Evolutionary conservation across 2,113 vertebrate species (phyloP), one percentile per base, ranked within the genome.

Genomic region (Eonycteris spelaea): DNA sequence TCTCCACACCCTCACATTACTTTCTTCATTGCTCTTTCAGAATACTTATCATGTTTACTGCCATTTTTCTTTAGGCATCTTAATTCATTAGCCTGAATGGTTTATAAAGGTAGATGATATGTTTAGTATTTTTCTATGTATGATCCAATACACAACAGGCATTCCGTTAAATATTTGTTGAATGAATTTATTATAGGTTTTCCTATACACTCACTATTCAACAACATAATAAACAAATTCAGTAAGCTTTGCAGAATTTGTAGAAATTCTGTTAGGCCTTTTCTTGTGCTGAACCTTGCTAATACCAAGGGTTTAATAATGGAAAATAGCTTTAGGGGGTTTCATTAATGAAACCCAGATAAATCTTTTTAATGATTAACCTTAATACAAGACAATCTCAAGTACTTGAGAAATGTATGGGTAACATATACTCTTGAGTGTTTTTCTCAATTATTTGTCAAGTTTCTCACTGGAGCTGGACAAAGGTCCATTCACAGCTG

Each of bases 171-270:
- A 21, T 65, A 22, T 75, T 93, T 63, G 68, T 8, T 80, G 48
- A 92, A 40, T 68, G 24, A 90, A 63, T 91, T 97, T 96, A 97
- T 96, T 97, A 92, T 95, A 55, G 83, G 75, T 96, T 95, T 94
- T 45, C 75, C 77, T 93, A 90, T 26, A 89, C 19, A 86, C 53
- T 78, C 93, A 95, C 73, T 91, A 93, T 30, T 94, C 33, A 24
- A 65, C 40, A 90, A 95, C 57, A 91, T 61, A 77, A 74, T 43
- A 78, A 87, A 55, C 6, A 1, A 82, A 89, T 87, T 94, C 40
- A 92, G 59, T 61, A 94, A 84, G 11, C 35, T 87, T 79, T 96
- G 79, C 30, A 94, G 33, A 94, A 67, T 91, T 45, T 91, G 38
- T 40, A 92, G 30, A 61, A 82, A 78, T 73, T 51, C 73, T 86